Percentiles rank a stretch among this genome's conserved stretches.
phyloP scores from a whole-genome alignment of 2,888 invertebrate species.

The Halictus quadricinctus region DNA sequence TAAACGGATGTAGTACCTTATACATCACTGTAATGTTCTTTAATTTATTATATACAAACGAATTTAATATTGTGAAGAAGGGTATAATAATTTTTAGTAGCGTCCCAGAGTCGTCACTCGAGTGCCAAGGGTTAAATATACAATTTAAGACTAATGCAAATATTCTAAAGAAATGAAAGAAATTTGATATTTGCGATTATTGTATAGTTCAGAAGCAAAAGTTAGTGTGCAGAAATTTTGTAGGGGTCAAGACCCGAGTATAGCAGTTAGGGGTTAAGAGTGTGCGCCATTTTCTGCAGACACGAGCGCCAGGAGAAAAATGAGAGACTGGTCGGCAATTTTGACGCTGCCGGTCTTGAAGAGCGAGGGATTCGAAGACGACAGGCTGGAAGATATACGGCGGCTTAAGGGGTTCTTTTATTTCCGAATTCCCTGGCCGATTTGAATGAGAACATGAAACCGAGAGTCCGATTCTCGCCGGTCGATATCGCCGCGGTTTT shows the following conservation, averaged over 20 bases:
- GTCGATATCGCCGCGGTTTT: constrained; percentile 61
- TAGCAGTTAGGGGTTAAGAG: no score
- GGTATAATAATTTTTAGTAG: no score
- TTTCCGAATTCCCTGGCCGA: not conserved
- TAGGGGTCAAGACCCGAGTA: not conserved
- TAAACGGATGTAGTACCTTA: no score
- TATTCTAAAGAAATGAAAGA: not conserved
- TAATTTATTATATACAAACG: no score
- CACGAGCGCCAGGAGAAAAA: not conserved
- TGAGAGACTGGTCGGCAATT: not conserved
- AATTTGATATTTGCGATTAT: not conserved
- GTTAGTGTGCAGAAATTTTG: not conserved
- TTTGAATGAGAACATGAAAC: not conserved
- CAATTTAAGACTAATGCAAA: not conserved
- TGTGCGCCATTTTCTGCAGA: no score
- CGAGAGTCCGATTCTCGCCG: not conserved
- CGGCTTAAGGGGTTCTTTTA: not conserved
- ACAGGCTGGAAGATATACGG: not conserved
- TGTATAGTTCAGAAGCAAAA: not conserved
- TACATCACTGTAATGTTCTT: no score
- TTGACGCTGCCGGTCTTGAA: not conserved
- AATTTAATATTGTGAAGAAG: no score
- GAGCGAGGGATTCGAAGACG: not conserved
- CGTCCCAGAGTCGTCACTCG: no score
- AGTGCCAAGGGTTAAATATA: no score